Evolutionary conservation across 2,113 vertebrate genomes (phyloP), one percentile per base, ranked within the genome.

Genomic region (Oostethus manadensis): DNA sequence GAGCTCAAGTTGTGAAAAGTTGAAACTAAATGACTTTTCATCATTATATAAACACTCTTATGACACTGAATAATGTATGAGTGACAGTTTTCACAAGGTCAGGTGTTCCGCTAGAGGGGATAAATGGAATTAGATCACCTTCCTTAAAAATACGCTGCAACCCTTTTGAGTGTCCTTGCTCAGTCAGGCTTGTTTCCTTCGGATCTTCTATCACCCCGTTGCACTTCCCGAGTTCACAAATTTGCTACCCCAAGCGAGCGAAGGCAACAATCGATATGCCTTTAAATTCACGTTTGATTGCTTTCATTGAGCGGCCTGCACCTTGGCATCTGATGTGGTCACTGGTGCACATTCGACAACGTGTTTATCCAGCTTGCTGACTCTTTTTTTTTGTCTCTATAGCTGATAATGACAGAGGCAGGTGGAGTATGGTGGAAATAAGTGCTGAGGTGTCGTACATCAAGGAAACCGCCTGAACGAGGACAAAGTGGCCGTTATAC

Each of bases 261-360:
- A 59, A 69, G 60, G 23, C 18, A 1, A 22, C 3, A 49, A 63
- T 85, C 86, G 68, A 85, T 84, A 79, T 42, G 59, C 74, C 73
- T 87, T 86, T 73, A 81, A 82, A 86, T 87, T 84, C 79, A 66
- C 57, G 56, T 79, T 81, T 80, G 76, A 87, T 85, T 84, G 58
- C 60, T 71, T 82, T 67, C 83, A 88, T 86, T 72, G 85, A 87
- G 71, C 63, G 68, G 55, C 61, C 64, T 66, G 61, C 65, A 74
- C 68, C 70, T 77, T 78, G 6, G 43, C 53, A 62, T 56, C 70
- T 60, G 56, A 70, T 54, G 66, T 66, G 56, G 64, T 57, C 55
- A 44, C 70, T 38, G 35, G 10, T 38, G 35, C 10, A 10, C 35
- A 38, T 38, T 10, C 10, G 35, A 38, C 35, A 38, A 42, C 38